Base-by-base conservation (phyloP, 2,888 invertebrate species). In the Amphipoea lucens region DNA sequence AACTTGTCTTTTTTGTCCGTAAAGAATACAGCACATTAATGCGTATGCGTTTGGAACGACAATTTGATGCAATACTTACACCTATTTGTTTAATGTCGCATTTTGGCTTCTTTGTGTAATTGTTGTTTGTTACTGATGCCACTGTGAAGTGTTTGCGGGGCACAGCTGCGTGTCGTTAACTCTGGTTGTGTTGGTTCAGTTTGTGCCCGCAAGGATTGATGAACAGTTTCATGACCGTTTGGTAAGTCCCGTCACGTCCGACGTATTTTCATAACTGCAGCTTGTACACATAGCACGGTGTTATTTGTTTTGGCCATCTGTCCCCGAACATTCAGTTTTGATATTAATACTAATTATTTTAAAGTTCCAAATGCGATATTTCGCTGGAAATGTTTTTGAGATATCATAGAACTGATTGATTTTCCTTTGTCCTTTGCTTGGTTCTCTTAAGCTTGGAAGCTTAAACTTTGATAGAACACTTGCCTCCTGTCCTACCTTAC, bases 221-320 rank as follows among this genome's bases (percentile, higher is more conserved):
- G 98, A 98, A 98, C 98, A 98, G 98, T 97, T 98, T 98, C 98
- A 98, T 98, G 98, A 98, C 98, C 96, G 98, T 98, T 96, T 98
- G 98, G 98, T 98, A 98, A 98, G 98, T 98, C 90, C 90, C 93
- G 93, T 93, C 92, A 92, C 94, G 93, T 92, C 91, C 88, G 90
- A 92, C 91, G 89, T 92, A 88, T 89, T 88, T 88, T 83, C 85
- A 82, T 90, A 88, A 84, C 88, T 78, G 88, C 87, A 81, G 85
- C 90, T 89, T 90, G 83, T 88, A 84, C 79, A 89, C 85, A 81
- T 84, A 82, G 86, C 88, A 88, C 86, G 65, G 81, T 88, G 74
- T 79, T 85, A 9, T 68, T 82, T 79, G 81, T 87, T 82, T 84
- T 48, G 51, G 74, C 40, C 70, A 20, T 78, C 65, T 75, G 45